These are phyloP conservation scores for Mythimna impura DNA, from an alignment of 2,888 invertebrate species.

Conservation along the genomic window DNA sequence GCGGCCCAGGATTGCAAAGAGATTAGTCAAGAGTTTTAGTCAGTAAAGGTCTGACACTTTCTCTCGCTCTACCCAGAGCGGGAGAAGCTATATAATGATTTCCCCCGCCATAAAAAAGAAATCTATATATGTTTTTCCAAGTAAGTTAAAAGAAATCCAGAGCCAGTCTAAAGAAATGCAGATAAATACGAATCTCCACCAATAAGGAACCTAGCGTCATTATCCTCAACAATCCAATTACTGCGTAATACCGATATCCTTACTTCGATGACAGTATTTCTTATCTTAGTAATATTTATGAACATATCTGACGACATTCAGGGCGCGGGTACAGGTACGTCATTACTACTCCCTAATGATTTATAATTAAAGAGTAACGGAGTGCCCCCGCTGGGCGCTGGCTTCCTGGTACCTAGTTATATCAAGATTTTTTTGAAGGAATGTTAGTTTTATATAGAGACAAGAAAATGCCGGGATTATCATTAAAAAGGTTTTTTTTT, in stretches of 20 bases:
- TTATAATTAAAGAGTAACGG: constrained; percentile 58
- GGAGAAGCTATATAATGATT: no score
- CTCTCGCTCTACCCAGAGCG: no score
- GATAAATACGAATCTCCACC: not conserved
- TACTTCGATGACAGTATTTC: constrained; percentile 10
- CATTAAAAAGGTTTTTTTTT: no score
- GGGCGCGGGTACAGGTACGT: not conserved
- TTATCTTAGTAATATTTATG: constrained; percentile 48
- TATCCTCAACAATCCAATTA: constrained; percentile 39
- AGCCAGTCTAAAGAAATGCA: not conserved
- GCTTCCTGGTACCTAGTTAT: constrained; percentile 31
- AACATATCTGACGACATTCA: constrained; percentile 49
- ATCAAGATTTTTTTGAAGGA: not conserved
- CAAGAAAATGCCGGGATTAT: no score
- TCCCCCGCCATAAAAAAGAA: not conserved
- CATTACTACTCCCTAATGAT: constrained; percentile 54
- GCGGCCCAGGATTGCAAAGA: no score
- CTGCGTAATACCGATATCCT: constrained; percentile 20
- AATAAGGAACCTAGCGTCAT: constrained; percentile 6
- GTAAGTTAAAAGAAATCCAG: no score
- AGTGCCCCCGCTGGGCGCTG: constrained; percentile 19
- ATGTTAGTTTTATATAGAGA: constrained; percentile 8
- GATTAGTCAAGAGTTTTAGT: no score
- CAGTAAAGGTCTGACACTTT: no score
- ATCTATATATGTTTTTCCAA: not conserved